Evolutionary conservation across 1,140 invertebrate species (phyloP).

Genomic region (Dreissena rostriformis): DNA sequence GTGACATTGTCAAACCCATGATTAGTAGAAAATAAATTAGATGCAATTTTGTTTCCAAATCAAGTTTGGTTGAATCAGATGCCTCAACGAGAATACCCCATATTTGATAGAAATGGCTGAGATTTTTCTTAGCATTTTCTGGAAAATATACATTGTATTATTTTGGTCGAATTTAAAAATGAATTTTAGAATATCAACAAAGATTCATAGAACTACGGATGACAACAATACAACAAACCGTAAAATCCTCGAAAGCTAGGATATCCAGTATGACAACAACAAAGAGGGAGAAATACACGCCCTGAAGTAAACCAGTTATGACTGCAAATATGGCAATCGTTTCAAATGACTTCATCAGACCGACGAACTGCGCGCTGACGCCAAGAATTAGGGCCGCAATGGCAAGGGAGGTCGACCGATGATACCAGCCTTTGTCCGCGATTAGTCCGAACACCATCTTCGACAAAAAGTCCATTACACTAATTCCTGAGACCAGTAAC

Average conservation of each 20-base stretch:
- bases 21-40: too few species aligned
- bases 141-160: not conserved
- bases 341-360: conserved; percentile 14
- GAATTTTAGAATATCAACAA: not conserved
- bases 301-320: conserved; percentile 25
- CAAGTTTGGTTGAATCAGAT: too few species aligned
- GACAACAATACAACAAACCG: conserved; percentile 27
- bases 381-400: conserved; percentile 9
- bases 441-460: conserved; percentile 27
- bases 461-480: conserved; percentile 13
- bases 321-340: conserved; percentile 30
- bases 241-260: conserved; percentile 33
- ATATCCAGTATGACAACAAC: conserved; percentile 39
- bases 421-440: conserved; percentile 20
- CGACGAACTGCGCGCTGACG: conserved; percentile 7
- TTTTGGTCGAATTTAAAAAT: not conserved
- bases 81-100: too few species aligned
- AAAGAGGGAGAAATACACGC: conserved; percentile 46
- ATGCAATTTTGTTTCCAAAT: too few species aligned
- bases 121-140: not conserved
- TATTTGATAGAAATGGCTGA: too few species aligned
- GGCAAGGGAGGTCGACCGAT: conserved; percentile 34
- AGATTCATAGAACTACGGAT: not conserved
- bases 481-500: not conserved
- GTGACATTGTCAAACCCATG: too few species aligned